phyloP scores from a whole-genome alignment of 2,113 vertebrate genomes.

The Arizona elegans region DNA sequence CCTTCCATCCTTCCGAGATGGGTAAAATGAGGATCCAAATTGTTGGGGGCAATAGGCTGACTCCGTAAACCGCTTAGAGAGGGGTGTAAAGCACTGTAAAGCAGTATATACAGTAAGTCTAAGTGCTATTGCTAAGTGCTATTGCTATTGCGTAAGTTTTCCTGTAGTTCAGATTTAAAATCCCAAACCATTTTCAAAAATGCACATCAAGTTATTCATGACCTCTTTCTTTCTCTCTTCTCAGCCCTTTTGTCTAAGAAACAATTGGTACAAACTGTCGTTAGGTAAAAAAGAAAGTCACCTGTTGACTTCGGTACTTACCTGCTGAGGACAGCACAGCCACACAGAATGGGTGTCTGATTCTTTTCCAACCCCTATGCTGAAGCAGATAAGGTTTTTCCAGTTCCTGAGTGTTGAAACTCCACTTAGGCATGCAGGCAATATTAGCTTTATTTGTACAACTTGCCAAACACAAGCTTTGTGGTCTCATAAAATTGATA shows the following conservation, averaged over 20 bases:
- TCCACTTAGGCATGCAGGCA: background rate
- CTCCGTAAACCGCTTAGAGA: no score
- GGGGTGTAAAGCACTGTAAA: no score
- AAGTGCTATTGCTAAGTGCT: no score
- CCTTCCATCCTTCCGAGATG: no score
- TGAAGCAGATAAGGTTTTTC: background rate
- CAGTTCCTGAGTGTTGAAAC: background rate
- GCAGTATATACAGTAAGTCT: no score
- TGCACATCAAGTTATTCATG: background rate
- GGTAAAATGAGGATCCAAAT: no score
- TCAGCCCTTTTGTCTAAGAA: background rate
- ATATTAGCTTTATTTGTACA: background rate
- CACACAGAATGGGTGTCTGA: background rate
- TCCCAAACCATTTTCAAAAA: background rate
- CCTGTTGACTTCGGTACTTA: background rate
- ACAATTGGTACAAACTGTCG: background rate
- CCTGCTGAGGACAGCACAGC: background rate
- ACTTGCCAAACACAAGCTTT: conserved; percentile 12
- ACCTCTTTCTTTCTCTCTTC: no score
- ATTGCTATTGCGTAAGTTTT: background rate
- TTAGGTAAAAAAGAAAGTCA: background rate
- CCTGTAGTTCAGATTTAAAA: background rate
- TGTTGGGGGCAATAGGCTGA: no score
- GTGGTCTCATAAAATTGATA: background rate
- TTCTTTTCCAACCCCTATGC: background rate